A percentile compares a stretch with the other conserved stretches of the same genome.
Conservation (phyloP, 2,888 invertebrate genomes). For the Drosophila tanythrix region DNA sequence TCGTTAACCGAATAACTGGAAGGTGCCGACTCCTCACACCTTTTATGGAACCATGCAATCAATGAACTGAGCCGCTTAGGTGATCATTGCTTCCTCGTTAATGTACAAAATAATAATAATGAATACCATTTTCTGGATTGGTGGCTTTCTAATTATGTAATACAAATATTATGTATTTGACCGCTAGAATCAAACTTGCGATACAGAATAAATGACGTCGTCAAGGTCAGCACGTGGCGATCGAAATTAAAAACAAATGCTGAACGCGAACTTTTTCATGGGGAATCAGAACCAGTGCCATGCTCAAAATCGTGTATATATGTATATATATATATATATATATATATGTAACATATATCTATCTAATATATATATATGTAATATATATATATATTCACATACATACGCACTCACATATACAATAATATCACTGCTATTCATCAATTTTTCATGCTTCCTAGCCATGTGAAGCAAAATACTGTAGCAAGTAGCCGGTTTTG, state of each 20-base stretch:
- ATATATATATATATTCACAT: background rate
- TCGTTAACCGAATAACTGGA: background rate
- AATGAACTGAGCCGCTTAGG: background rate
- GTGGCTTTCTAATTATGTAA: background rate
- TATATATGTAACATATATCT: background rate
- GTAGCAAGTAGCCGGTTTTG: conserved; percentile 17
- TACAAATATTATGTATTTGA: conserved; percentile 56
- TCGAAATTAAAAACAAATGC: conserved; percentile 32
- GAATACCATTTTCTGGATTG: background rate
- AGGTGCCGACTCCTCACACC: background rate
- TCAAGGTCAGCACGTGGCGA: conserved; percentile 67
- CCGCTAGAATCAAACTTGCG: conserved; percentile 53
- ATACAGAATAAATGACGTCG: conserved; percentile 69
- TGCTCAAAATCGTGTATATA: background rate
- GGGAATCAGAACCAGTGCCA: conserved; percentile 21
- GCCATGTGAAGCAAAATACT: background rate
- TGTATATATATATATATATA: background rate
- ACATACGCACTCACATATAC: background rate
- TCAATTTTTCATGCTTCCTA: background rate
- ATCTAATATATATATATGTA: background rate
- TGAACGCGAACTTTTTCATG: conserved; percentile 15
- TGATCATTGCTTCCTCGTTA: background rate
- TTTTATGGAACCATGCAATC: background rate
- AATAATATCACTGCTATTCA: background rate
- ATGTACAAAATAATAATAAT: background rate